A percentile compares a stretch with the other conserved stretches of the same genome.
These are phyloP conservation scores for Trissolcus basalis DNA, from an alignment of 1,140 invertebrate genomes.

Conservation along the genomic window DNA sequence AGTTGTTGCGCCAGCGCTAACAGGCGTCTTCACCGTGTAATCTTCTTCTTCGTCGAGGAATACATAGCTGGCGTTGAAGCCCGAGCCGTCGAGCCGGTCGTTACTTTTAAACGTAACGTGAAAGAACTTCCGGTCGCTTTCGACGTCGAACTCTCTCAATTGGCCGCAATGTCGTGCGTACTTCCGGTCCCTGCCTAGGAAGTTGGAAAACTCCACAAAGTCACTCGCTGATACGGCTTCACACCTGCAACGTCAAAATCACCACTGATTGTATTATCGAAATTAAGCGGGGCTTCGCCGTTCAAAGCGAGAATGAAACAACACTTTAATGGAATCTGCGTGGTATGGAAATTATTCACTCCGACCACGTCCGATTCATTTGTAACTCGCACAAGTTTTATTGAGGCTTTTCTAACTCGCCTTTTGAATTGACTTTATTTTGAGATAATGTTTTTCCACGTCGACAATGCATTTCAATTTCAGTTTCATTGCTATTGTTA, in stretches of 20 bases:
- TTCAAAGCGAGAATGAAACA: conserved; percentile 32
- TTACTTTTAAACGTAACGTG: conserved; percentile 96
- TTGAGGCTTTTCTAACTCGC: too few species aligned
- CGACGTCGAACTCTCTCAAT: conserved; percentile 85
- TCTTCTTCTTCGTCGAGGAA: conserved; percentile 79
- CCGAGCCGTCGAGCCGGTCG: conserved; percentile 92
- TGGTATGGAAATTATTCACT: too few species aligned
- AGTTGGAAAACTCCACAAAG: conserved; percentile 96
- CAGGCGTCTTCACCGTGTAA: conserved; percentile 69
- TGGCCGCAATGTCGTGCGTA: conserved; percentile 91
- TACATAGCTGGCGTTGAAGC: conserved; percentile 93
- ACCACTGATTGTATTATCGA: conserved; percentile 32
- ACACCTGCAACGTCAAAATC: conserved; percentile 80
- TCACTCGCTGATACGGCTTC: conserved; percentile 91
- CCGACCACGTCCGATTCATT: too few species aligned
- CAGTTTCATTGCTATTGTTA: too few species aligned
- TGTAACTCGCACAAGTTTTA: too few species aligned
- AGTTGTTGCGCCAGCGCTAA: conserved; percentile 61
- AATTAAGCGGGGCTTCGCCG: neutral
- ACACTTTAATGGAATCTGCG: neutral
- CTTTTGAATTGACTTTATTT: too few species aligned
- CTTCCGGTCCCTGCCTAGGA: conserved; percentile 89
- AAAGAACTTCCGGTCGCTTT: conserved; percentile 94
- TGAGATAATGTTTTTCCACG: too few species aligned
- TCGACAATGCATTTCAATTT: too few species aligned